phyloP scores from a whole-genome alignment of 92 coral and sea anemone genomes.

The Ricordea florida region DNA sequence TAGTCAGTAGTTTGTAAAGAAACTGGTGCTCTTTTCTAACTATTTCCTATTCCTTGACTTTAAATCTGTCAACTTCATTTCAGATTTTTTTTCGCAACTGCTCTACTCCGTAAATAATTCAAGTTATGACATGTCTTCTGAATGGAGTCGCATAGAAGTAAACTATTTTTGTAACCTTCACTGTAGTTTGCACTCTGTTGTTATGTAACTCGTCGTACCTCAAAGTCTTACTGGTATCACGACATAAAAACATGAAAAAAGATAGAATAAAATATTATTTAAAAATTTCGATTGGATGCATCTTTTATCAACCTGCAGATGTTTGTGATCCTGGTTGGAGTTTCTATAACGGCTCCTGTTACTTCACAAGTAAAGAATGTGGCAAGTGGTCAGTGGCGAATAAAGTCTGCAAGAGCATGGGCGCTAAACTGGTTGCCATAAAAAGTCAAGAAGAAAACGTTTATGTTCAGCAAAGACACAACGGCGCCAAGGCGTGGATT shows the following conservation, averaged over 20 bases:
- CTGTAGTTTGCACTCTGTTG: too few species aligned
- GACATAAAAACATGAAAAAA: too few species aligned
- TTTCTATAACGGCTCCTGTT: slow-evolving; percentile 68
- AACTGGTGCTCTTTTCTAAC: too few species aligned
- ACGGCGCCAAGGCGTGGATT: slow-evolving; percentile 55
- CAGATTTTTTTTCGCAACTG: too few species aligned
- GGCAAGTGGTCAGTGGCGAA: slow-evolving; percentile 54
- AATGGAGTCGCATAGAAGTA: too few species aligned
- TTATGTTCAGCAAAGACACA: slow-evolving; percentile 55
- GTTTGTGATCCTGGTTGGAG: slow-evolving; percentile 63
- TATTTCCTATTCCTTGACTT: too few species aligned
- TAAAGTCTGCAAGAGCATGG: slow-evolving; percentile 20
- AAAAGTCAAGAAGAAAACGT: slow-evolving; percentile 55
- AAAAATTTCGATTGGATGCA: not conserved
- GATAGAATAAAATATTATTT: too few species aligned
- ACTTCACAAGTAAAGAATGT: slow-evolving; percentile 54
- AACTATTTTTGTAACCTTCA: too few species aligned
- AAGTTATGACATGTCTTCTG: too few species aligned
- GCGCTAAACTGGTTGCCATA: slow-evolving; percentile 41
- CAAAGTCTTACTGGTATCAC: not conserved
- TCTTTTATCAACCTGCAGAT: slow-evolving; percentile 4
- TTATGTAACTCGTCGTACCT: not conserved
- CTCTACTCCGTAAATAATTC: too few species aligned
- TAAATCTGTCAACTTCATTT: too few species aligned
- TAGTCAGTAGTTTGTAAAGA: too few species aligned